Percentiles rank a stretch among this genome's conserved stretches.
Conservation (phyloP, 2,888 invertebrate species). For the Pseudoips prasinana region DNA sequence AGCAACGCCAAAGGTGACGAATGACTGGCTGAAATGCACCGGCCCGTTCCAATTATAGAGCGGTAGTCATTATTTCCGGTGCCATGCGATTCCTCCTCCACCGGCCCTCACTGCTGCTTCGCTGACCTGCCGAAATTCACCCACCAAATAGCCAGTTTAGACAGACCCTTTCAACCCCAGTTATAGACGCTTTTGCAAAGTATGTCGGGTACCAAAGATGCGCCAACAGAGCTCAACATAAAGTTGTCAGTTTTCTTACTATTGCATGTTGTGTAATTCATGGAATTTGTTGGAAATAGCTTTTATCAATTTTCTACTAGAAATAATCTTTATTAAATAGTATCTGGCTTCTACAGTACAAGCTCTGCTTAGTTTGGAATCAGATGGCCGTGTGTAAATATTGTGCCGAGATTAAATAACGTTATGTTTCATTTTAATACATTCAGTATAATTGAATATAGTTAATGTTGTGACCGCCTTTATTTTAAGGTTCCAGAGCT, state of each 20-base stretch:
- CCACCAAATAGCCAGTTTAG: slow-evolving; percentile 42
- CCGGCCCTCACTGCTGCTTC: slow-evolving; percentile 51
- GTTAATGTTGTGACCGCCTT: too few relatives aligned
- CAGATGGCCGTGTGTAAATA: too few relatives aligned
- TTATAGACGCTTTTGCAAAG: slow-evolving; percentile 11
- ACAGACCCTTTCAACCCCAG: slow-evolving; percentile 27
- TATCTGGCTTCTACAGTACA: too few relatives aligned
- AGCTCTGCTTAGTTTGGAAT: too few relatives aligned
- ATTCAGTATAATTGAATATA: too few relatives aligned
- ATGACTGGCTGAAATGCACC: slow-evolving; percentile 45
- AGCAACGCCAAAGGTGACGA: slow-evolving; percentile 13
- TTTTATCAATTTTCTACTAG: slow-evolving; percentile 34
- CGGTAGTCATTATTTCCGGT: slow-evolving; percentile 77
- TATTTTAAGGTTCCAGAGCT: too few relatives aligned
- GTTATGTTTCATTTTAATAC: not conserved
- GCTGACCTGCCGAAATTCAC: slow-evolving; percentile 66
- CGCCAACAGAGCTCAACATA: slow-evolving; percentile 20
- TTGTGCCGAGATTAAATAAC: too few relatives aligned
- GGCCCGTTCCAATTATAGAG: slow-evolving; percentile 73
- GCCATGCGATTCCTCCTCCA: slow-evolving; percentile 60
- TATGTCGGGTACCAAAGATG: not conserved
- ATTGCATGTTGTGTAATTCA: slow-evolving; percentile 46
- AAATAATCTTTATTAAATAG: slow-evolving; percentile 1
- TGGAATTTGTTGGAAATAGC: slow-evolving; percentile 42
- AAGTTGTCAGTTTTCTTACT: slow-evolving; percentile 37